A percentile compares a stretch with the other conserved stretches of the same genome.
Conservation (phyloP, 1,140 invertebrate species). For the Thaumatotibia leucotreta region DNA sequence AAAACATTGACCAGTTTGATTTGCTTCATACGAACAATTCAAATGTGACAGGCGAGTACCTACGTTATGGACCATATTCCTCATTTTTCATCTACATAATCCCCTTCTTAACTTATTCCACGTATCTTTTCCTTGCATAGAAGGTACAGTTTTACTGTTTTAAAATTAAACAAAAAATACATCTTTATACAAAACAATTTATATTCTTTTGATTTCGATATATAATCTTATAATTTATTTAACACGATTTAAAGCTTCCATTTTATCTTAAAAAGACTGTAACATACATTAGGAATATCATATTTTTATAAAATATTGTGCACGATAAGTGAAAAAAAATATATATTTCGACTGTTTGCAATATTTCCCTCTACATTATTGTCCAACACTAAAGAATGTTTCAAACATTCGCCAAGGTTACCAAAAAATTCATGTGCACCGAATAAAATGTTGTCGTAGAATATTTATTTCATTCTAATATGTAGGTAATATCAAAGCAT, state of each 20-base stretch:
- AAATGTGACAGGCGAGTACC: too few species aligned
- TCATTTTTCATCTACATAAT: not conserved
- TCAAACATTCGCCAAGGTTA: conserved; percentile 43
- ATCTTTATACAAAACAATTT: not conserved
- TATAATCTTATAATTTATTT: conserved; percentile 46
- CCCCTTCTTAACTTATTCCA: not conserved
- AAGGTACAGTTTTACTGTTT: conserved; percentile 4
- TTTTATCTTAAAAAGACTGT: conserved; percentile 56
- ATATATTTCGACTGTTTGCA: conserved; percentile 16
- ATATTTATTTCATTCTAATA: not conserved
- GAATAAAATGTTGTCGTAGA: conserved; percentile 1
- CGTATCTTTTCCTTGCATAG: not conserved
- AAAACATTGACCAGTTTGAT: too few species aligned
- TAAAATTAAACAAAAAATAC: not conserved
- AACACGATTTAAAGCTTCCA: conserved; percentile 70
- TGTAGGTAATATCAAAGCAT: not conserved
- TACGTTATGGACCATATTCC: not conserved
- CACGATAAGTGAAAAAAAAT: conserved; percentile 29
- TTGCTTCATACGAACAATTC: not conserved
- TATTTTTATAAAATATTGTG: conserved; percentile 24
- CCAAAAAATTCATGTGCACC: conserved; percentile 9
- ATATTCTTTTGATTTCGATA: conserved; percentile 25
- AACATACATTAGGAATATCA: conserved; percentile 36
- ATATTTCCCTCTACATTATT: conserved; percentile 58
- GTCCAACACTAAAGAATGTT: conserved; percentile 65